A percentile compares a stretch with the other conserved stretches of the same genome.
These are phyloP conservation scores for Dicrostonyx torquatus DNA, from an alignment of 2,797 vertebrate species.

Conservation along the genomic window DNA sequence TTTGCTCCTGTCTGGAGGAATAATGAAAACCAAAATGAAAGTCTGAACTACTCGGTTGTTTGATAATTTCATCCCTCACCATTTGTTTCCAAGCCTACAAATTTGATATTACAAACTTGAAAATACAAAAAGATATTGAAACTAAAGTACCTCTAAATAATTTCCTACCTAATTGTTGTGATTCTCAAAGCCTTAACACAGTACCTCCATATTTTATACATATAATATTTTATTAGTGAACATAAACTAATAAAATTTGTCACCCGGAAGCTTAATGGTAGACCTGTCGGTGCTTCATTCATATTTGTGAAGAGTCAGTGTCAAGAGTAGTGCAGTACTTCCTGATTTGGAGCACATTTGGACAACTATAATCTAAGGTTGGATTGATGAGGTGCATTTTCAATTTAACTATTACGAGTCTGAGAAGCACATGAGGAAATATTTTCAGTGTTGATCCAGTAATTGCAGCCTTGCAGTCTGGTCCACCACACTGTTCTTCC, in stretches of 20 bases:
- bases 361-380: background rate
- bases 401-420: background rate
- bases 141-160: background rate
- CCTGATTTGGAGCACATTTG: background rate
- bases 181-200: background rate
- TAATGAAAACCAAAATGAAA: background rate
- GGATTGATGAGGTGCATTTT: background rate
- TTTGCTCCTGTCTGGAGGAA: background rate
- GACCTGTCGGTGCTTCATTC: background rate
- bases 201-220: background rate
- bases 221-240: background rate
- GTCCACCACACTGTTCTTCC: constrained; percentile 13
- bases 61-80: background rate
- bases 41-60: background rate
- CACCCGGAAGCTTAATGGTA: background rate
- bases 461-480: background rate
- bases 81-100: constrained; percentile 3
- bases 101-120: no score
- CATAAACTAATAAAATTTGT: background rate
- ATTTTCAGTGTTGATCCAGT: background rate
- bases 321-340: background rate
- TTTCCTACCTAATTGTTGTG: background rate
- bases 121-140: background rate
- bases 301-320: background rate
- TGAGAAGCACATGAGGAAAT: background rate